Evolutionary conservation across 2,888 invertebrate genomes (phyloP).

Genomic region (Epinotia brunnichana): DNA sequence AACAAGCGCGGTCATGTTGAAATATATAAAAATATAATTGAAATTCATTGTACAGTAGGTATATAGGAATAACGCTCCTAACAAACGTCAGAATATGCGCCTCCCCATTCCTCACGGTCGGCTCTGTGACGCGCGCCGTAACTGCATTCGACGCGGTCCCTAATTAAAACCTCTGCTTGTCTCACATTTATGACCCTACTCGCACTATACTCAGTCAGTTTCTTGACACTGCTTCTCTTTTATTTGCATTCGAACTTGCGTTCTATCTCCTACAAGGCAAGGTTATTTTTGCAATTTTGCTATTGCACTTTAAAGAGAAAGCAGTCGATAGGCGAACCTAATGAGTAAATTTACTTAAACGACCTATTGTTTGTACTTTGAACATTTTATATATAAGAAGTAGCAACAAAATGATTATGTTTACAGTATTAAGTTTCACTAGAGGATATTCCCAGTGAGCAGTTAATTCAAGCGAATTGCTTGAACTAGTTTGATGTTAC

Average conservation of each 20-base stretch:
- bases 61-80: no score
- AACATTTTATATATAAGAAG: conserved; percentile 5
- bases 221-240: conserved; percentile 11
- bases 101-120: conserved; percentile 57
- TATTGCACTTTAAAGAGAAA: background rate
- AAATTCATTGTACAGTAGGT: no score
- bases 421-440: conserved; percentile 20
- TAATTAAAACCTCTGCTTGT: conserved; percentile 67
- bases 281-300: conserved; percentile 6
- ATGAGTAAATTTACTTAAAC: conserved; percentile 34
- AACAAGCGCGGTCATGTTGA: no score
- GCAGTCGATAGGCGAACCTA: conserved; percentile 15
- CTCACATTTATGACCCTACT: conserved; percentile 51
- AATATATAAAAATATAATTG: no score
- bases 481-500: conserved; percentile 33
- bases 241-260: conserved; percentile 9
- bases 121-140: conserved; percentile 55
- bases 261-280: background rate
- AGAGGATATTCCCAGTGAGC: conserved; percentile 17
- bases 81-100: conserved; percentile 57
- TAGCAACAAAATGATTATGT: conserved; percentile 18
- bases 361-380: conserved; percentile 33
- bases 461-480: conserved; percentile 28
- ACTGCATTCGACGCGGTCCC: conserved; percentile 63
- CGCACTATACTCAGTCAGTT: conserved; percentile 10